Conservation (phyloP, 2,113 vertebrate genomes). For the Urocolius indicus region DNA sequence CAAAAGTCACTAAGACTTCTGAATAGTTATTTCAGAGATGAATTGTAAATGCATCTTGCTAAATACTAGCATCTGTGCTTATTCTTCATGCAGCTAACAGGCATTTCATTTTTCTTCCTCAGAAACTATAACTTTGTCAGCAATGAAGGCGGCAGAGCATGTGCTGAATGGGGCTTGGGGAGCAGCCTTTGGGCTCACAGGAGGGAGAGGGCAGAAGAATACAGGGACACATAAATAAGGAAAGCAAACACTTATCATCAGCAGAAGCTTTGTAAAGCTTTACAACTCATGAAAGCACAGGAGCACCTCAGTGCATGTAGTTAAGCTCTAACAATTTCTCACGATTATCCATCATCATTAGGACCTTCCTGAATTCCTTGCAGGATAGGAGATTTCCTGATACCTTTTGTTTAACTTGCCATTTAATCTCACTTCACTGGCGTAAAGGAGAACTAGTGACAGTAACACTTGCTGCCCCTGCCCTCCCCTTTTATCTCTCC, state of each 20-base stretch:
- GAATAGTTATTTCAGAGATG: slow-evolving; percentile 33
- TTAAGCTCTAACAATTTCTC: neutral
- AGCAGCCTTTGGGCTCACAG: neutral
- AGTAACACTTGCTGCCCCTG: neutral
- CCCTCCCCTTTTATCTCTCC: neutral
- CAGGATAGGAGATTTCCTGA: neutral
- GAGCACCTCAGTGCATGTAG: neutral
- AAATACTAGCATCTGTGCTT: neutral
- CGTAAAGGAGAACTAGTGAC: neutral
- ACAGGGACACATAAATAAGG: neutral
- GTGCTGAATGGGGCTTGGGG: neutral
- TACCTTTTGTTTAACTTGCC: neutral
- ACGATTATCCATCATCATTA: fast-evolving
- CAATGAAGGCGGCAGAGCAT: neutral
- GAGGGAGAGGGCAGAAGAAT: neutral
- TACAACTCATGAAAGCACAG: neutral
- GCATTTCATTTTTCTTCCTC: slow-evolving; percentile 18
- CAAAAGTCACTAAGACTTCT: neutral
- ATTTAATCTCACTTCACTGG: neutral
- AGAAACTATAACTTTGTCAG: slow-evolving; percentile 35
- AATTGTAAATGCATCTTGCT: slow-evolving; percentile 29
- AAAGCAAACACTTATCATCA: neutral
- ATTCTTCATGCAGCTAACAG: slow-evolving; percentile 5
- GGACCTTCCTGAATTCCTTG: neutral
- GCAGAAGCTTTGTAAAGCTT: slow-evolving; percentile 34